Evolutionary conservation across 2,113 vertebrate species (phyloP).

Genomic region (Falco punctatus): DNA sequence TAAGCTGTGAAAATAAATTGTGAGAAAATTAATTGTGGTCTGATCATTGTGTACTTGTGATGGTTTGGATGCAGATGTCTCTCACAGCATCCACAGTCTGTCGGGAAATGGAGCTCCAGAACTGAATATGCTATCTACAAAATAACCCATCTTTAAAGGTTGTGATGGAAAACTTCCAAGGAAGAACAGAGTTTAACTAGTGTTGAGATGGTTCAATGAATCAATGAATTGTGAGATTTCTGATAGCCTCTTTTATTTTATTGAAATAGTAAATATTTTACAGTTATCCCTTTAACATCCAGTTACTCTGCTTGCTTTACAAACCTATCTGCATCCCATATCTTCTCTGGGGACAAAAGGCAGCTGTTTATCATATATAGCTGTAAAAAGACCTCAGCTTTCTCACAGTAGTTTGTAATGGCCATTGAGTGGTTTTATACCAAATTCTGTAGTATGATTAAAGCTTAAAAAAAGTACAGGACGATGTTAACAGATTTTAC

Average conservation of each 20-base stretch:
- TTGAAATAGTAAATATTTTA: not conserved
- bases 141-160: not conserved
- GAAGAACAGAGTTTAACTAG: not conserved
- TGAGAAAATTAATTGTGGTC: not conserved
- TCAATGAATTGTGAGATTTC: not conserved
- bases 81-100: not conserved
- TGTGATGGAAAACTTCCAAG: not conserved
- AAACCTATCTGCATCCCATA: not conserved
- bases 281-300: not conserved
- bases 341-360: not conserved
- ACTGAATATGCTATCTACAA: not conserved
- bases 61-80: not conserved
- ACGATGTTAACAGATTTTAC: not conserved
- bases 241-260: not conserved
- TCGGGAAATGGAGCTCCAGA: not conserved
- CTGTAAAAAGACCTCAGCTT: not conserved
- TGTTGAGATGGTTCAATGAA: not conserved
- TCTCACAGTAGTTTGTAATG: not conserved
- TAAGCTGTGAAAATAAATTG: conserved; percentile 22
- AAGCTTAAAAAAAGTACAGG: not conserved
- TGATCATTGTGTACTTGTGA: not conserved
- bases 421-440: not conserved
- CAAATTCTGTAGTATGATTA: not conserved
- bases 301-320: not conserved
- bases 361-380: not conserved